Percentiles rank a stretch among this genome's conserved stretches.
These are phyloP conservation scores for Parambassis ranga DNA, from an alignment of 2,797 vertebrate genomes.

Conservation along the genomic window DNA sequence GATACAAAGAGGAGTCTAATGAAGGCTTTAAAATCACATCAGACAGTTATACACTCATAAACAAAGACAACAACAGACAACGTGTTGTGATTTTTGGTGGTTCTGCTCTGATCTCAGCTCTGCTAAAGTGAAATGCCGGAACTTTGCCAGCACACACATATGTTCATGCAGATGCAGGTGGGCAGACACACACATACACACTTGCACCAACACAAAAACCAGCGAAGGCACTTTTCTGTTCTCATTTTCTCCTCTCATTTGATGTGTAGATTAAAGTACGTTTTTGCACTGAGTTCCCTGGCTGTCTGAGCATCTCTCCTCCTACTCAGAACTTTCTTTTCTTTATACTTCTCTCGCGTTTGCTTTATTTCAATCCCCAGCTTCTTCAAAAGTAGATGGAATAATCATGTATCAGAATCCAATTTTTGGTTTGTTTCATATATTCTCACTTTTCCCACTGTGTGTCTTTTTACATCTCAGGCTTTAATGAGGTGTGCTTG, in stretches of 20 bases:
- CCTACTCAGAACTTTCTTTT: conserved; percentile 34
- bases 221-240: conserved; percentile 38
- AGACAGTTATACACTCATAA: not conserved
- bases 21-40: conserved; percentile 13
- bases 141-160: conserved; percentile 27
- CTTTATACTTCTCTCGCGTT: conserved; percentile 1
- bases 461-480: not conserved
- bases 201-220: conserved; percentile 5
- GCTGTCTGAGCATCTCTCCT: conserved; percentile 54
- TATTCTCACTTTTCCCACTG: not conserved
- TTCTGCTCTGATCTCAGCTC: conserved; percentile 32
- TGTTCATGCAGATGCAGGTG: conserved; percentile 43
- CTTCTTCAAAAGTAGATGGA: conserved; percentile 22
- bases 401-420: conserved; percentile 20
- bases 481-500: conserved; percentile 53
- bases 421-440: conserved; percentile 27
- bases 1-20: no score
- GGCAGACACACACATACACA: not conserved
- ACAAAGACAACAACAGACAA: not conserved
- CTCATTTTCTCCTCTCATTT: conserved; percentile 69
- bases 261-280: conserved; percentile 75
- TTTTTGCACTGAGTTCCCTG: conserved; percentile 41
- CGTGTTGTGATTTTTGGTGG: conserved; percentile 25
- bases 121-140: conserved; percentile 28
- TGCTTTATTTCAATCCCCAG: conserved; percentile 12